These are phyloP conservation scores for Psammodynastes pulverulentus DNA, from an alignment of 2,113 vertebrate species.

Conservation along the genomic window DNA sequence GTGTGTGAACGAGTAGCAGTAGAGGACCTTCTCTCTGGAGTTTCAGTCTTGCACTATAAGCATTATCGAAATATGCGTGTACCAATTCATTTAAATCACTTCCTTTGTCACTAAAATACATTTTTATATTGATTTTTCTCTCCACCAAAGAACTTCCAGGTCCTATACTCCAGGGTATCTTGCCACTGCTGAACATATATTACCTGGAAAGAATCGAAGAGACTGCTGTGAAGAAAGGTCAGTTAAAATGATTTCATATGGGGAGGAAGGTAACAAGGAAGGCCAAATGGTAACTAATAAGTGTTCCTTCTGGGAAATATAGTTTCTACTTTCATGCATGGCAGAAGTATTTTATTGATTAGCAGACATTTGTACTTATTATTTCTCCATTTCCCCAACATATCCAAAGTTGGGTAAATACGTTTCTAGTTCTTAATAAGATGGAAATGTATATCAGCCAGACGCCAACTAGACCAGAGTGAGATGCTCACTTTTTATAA, in stretches of 20 bases:
- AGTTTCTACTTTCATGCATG: background rate
- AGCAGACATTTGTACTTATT: background rate
- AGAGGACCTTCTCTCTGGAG: background rate
- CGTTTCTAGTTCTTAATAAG: background rate
- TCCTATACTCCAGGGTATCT: slow-evolving; percentile 77
- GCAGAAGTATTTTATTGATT: background rate
- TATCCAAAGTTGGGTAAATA: background rate
- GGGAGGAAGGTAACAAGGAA: too few relatives aligned
- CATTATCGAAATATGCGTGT: background rate
- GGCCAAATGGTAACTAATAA: background rate
- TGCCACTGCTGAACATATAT: slow-evolving; percentile 80
- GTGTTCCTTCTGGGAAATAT: background rate
- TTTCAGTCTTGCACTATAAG: background rate
- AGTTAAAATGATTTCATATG: slow-evolving; percentile 40
- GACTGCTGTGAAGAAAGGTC: slow-evolving; percentile 79
- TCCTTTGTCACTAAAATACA: background rate
- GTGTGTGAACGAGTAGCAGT: background rate
- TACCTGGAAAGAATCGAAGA: slow-evolving; percentile 81
- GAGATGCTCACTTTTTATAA: background rate
- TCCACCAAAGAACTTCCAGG: slow-evolving; percentile 75
- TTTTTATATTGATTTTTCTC: slow-evolving; percentile 40
- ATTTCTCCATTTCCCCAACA: background rate
- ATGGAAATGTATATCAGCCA: background rate
- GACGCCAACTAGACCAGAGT: background rate
- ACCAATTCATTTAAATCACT: background rate